Base-by-base conservation (phyloP, 2,888 invertebrate genomes). In the Drosophila prostipennis region DNA sequence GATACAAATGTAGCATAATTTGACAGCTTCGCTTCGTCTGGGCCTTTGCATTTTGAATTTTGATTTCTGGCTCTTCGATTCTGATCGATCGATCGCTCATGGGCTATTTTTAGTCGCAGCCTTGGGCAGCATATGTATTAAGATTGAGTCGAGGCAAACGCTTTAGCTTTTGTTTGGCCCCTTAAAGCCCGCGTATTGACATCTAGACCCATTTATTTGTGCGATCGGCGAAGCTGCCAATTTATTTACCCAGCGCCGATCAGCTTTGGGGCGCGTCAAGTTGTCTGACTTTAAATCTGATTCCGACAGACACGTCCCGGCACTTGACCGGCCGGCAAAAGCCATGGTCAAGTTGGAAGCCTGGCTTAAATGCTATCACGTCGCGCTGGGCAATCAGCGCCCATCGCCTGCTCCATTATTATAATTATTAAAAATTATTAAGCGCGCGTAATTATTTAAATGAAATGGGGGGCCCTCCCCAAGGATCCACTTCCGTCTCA, bases 401-500 rank as follows among this genome's bases (percentile, higher is more conserved):
- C 80, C 77, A 77, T 84, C 81, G 79, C 52, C 52, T 58, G 73
- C 51, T 53, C 74, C 63, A 80, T 83, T 77, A 84, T 84, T 86
- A 81, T 84, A 80, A 85, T 85, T 85, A 87, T 84, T 84, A 89
- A 87, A 83, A 80, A 78, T 80, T 84, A 87, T 88, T 88, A 87
- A 89, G 76, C 84, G 65, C 74, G 80, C 77, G 83, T 87, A 89
- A 89, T 88, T 89, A 89, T 89, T 89, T 79, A 87, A 86, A 84
- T 89, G 78, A 81, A 89, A 86, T 85, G 76, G 79, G 76, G 79
- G 77, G 80, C 79, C 67, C 55, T 53, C 61, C 55, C 61, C 53
- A 54, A 60, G 43, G 39, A 59, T 53, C 37, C 58, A 68, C 68
- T 70, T 69, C 68, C 60, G 49, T 68, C 60, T 59, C 55, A 13